Conservation (phyloP, 2,888 invertebrate genomes). For the Platycnemis pennipes region DNA sequence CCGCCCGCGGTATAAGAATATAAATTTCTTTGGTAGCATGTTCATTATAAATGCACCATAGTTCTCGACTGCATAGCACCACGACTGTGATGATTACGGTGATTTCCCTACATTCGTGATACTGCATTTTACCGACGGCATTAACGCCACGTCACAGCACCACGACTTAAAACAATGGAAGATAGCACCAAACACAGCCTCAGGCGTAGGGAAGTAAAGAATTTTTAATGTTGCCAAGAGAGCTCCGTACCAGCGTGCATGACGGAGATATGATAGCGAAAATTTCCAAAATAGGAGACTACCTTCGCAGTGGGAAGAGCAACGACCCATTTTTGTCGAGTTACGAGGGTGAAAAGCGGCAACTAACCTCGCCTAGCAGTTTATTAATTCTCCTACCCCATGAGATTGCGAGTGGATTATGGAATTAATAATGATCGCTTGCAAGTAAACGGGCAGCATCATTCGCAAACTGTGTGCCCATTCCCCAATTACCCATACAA, state of each 20-base stretch:
- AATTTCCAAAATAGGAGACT: background rate
- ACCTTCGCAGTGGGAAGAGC: background rate
- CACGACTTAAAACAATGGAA: background rate
- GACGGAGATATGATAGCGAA: background rate
- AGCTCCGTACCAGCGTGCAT: background rate
- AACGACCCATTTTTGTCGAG: background rate
- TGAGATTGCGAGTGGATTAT: background rate
- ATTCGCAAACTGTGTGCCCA: background rate
- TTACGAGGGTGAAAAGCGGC: no score
- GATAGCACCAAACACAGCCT: background rate
- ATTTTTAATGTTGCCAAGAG: background rate
- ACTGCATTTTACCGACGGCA: background rate
- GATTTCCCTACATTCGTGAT: background rate
- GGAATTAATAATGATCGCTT: background rate
- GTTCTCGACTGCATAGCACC: background rate
- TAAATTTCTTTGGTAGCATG: background rate
- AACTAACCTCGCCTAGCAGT: background rate
- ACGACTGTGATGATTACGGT: background rate
- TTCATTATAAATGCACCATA: background rate
- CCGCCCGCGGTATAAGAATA: no score
- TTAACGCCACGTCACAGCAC: background rate
- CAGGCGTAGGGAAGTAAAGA: background rate
- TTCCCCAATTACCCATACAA: background rate
- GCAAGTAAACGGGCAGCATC: slow-evolving; percentile 10
- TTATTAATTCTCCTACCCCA: background rate